phyloP scores from a whole-genome alignment of 2,888 invertebrate species.

The Julus scanicus region DNA sequence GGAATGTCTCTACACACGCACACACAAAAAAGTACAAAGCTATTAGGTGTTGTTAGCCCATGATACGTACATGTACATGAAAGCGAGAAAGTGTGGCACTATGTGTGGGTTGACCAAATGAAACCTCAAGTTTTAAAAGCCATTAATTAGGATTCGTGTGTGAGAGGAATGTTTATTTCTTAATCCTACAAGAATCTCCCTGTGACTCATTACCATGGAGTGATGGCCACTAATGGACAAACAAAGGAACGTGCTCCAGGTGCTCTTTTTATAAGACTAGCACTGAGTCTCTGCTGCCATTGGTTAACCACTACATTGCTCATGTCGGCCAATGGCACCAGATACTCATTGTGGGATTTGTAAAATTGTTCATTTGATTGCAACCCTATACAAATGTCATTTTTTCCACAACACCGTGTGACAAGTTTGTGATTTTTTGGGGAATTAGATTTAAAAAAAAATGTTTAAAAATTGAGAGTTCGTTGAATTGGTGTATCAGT shows the following conservation, averaged over 20 bases:
- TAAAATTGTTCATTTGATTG: too few relatives aligned
- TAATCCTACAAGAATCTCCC: constrained; percentile 15
- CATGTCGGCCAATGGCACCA: background rate
- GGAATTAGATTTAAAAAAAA: too few relatives aligned
- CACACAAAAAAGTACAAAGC: background rate
- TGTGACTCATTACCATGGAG: background rate
- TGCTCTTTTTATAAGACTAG: background rate
- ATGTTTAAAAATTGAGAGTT: too few relatives aligned
- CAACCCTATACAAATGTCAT: background rate
- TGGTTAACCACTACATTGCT: background rate
- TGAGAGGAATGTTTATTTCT: constrained; percentile 42
- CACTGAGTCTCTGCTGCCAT: background rate
- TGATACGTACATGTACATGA: background rate
- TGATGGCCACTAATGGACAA: background rate
- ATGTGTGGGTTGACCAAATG: constrained; percentile 5
- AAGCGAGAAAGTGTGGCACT: constrained; percentile 32
- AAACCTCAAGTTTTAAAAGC: constrained; percentile 29
- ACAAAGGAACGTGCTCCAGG: constrained; percentile 29
- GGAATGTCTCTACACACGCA: constrained; percentile 12
- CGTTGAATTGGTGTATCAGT: too few relatives aligned
- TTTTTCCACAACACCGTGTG: background rate
- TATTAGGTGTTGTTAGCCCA: background rate
- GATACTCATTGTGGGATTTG: background rate
- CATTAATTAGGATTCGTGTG: constrained; percentile 36
- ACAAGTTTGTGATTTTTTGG: too few relatives aligned